Conservation (phyloP, 92 coral and sea anemone species). For the Epizoanthus illoricatus region DNA sequence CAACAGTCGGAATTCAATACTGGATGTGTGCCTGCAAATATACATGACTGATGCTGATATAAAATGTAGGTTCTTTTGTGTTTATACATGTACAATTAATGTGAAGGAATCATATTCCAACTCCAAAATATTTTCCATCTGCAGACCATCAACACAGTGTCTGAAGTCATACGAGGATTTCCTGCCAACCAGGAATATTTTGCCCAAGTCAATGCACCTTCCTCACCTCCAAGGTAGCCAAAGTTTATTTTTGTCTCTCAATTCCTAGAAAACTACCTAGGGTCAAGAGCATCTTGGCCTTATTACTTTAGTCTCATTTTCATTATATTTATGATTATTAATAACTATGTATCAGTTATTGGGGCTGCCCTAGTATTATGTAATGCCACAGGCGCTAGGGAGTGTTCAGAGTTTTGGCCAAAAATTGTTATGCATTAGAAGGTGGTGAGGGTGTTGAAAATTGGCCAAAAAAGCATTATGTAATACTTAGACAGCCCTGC, state of each 20-base stretch:
- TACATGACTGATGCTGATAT: no score
- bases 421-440: no score
- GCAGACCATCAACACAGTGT: constrained; percentile 95
- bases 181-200: constrained; percentile 97
- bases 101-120: not conserved
- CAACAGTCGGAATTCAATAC: no score
- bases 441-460: no score
- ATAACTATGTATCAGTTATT: no score
- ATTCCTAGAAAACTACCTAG: not conserved
- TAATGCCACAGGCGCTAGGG: no score
- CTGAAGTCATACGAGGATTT: constrained; percentile 92
- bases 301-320: not conserved
- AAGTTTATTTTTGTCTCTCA: not conserved
- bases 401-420: no score
- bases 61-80: no score
- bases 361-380: no score
- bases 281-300: not conserved
- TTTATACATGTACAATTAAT: not conserved
- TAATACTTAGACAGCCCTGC: not conserved
- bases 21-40: no score
- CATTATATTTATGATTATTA: not conserved
- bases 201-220: constrained; percentile 94
- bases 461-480: no score
- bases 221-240: constrained; percentile 89
- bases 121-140: not conserved